A percentile compares a stretch with the other conserved stretches of the same genome.
Conservation (phyloP, 2,113 vertebrate species). For the Hypocryptadius cinnamomeus region DNA sequence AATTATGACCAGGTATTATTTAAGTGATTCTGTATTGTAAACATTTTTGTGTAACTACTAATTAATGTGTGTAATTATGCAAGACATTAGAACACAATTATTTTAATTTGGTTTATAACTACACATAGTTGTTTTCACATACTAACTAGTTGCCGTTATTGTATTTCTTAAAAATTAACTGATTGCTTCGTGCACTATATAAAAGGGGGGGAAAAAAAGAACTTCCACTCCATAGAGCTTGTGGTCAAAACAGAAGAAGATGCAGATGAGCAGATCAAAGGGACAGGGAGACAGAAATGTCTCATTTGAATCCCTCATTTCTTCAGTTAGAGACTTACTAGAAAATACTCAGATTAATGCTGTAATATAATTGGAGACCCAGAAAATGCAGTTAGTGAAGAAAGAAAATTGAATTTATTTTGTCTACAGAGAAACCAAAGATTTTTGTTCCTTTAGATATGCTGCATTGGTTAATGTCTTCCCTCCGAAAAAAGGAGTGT, state of each 20-base stretch:
- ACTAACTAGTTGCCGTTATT: background rate
- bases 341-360: background rate
- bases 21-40: background rate
- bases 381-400: background rate
- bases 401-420: background rate
- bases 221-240: background rate
- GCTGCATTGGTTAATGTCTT: background rate
- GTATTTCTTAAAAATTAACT: background rate
- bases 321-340: background rate
- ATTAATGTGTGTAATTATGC: background rate
- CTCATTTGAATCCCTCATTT: background rate
- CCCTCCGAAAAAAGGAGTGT: background rate
- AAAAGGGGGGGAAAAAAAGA: too few species aligned
- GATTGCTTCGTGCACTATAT: background rate
- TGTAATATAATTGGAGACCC: background rate
- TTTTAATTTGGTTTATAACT: background rate
- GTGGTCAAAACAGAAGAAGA: background rate
- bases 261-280: background rate
- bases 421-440: background rate
- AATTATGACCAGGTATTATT: background rate
- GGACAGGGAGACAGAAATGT: background rate
- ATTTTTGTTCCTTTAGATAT: background rate
- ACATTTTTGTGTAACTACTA: background rate
- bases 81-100: background rate
- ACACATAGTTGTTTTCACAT: background rate